Evolutionary conservation across 2,113 vertebrate genomes (phyloP), one percentile per base, ranked within the genome.

Genomic region (Platichthys stellatus): DNA sequence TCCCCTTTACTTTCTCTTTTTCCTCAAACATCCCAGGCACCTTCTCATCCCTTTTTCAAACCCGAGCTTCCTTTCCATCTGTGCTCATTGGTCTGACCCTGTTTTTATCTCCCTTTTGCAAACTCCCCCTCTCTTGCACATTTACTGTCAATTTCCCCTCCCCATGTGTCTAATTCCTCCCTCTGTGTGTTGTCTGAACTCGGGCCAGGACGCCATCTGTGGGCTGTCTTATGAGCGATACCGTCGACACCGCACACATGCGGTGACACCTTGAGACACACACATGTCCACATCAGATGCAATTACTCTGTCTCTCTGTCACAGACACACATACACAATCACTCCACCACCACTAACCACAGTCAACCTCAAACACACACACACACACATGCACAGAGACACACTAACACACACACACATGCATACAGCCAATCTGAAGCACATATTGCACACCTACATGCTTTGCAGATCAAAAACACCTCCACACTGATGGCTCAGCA

Each of bases 41-140:
- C 24, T 59, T 72, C 38, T 35, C 11, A 4, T 59, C 13, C 13
- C 23, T 24, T 45, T n/a, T 12, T 63, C 54, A 72, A 75, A 43
- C 3, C 26, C 15, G 38, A 2, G 12, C 43, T 59, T 63, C 51
- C 75, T 40, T 68, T 65, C 21, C 66, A 83, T 82, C 70, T 74
- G 59, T 60, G 5, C 35, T 63, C 70, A 74, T 21, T 72, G 73
- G 69, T 83, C 72, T 77, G 63, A 43, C 63, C 43, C 70, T 53
- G 15, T 3, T 58, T 82, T 60, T 21, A 72, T 80, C 84, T 57
- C 69, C 26, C 49, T 69, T 64, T 61, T 76, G 51, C 64, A 62
- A 62, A 38, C 72, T 80, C 56, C 57, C 56, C 26, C 3, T 72
- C 66, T 71, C 71, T 72, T 80, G 66, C 86, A 86, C 82, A 40